A percentile compares a stretch with the other conserved stretches of the same genome.
These are phyloP conservation scores for Phaethon lepturus DNA, from an alignment of 2,113 vertebrate species.

Conservation along the genomic window DNA sequence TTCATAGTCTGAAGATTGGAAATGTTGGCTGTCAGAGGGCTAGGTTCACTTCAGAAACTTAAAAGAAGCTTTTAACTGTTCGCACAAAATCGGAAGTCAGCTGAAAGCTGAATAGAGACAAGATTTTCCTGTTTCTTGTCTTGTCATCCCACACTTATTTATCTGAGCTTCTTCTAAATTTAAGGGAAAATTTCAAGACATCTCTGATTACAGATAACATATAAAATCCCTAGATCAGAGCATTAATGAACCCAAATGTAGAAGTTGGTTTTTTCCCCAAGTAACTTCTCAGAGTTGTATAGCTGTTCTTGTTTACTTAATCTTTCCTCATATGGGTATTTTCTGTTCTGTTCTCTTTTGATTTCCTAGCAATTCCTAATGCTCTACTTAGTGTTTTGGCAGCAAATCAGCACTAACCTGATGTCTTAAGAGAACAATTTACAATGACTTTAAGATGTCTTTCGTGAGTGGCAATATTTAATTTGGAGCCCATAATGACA, in stretches of 20 bases:
- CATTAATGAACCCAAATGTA: not conserved
- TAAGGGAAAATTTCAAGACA: not conserved
- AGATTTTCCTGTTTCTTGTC: not conserved
- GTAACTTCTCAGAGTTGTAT: not conserved
- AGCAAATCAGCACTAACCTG: conserved; percentile 47
- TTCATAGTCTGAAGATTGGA: not conserved
- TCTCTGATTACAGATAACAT: not conserved
- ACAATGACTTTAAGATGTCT: conserved; percentile 3
- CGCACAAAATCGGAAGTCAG: not conserved
- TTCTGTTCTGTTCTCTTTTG: not conserved
- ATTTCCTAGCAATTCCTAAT: conserved; percentile 16
- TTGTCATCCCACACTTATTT: not conserved
- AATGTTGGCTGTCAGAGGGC: not conserved
- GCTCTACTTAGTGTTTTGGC: conserved; percentile 30
- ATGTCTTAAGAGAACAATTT: conserved; percentile 30
- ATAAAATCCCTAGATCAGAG: not conserved
- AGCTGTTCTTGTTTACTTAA: not conserved
- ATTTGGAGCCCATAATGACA: conserved; percentile 1
- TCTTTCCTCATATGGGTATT: not conserved
- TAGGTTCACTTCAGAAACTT: not conserved
- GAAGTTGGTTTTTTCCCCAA: not conserved
- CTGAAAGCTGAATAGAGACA: not conserved
- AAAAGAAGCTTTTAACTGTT: not conserved
- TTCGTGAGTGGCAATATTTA: conserved; percentile 7
- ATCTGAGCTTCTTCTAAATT: not conserved